Percentiles rank a stretch among this genome's conserved stretches.
Evolutionary conservation across 2,888 invertebrate species (phyloP).

Genomic region (Drosophila nr. perissopoda): DNA sequence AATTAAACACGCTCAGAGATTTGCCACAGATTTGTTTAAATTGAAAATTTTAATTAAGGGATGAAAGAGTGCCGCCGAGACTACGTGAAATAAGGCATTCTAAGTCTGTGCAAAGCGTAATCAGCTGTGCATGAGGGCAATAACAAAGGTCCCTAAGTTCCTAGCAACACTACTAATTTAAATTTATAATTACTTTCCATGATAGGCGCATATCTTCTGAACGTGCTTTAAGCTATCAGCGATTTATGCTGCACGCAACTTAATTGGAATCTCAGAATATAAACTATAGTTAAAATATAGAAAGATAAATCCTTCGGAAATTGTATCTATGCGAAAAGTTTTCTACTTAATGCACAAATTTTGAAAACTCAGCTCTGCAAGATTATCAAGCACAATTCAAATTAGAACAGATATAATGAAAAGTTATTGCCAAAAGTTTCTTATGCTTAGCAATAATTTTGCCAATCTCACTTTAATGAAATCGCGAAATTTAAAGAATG

Average conservation of each 20-base stretch:
- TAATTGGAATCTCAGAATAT: not conserved
- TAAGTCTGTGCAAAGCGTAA: not conserved
- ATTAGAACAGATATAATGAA: not conserved
- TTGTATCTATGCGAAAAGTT: not conserved
- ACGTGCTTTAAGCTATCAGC: not conserved
- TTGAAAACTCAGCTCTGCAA: not conserved
- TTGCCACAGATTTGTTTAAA: not conserved
- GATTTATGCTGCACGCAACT: not conserved
- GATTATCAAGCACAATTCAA: not conserved
- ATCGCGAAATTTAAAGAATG: not conserved
- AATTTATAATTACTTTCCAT: not conserved
- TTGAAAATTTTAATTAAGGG: not conserved
- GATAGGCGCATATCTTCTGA: not conserved
- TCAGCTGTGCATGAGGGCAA: not conserved
- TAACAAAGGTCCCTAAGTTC: not conserved
- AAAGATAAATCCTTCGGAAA: not conserved
- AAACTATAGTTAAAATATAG: not conserved
- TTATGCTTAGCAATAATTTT: not conserved
- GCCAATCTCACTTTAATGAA: not conserved
- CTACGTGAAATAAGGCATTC: not conserved
- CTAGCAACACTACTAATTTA: not conserved
- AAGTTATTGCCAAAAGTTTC: not conserved
- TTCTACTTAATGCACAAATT: not conserved
- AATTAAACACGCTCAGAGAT: not conserved
- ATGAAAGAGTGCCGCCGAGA: not conserved